Conservation (phyloP, 2,797 vertebrate species). For the Anguilla pacifica region DNA sequence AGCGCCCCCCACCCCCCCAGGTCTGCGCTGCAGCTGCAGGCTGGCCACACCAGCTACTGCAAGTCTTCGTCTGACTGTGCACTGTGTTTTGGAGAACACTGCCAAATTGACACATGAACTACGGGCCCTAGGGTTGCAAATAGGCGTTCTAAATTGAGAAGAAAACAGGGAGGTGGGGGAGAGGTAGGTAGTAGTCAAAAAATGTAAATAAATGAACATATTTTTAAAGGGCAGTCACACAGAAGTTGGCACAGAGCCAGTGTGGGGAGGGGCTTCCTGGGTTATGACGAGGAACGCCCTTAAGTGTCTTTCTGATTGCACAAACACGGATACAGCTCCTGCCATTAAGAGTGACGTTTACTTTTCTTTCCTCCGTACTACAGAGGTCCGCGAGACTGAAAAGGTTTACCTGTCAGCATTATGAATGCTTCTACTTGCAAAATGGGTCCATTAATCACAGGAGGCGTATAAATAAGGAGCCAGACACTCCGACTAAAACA, state of each 20-base stretch:
- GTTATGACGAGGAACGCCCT: not conserved
- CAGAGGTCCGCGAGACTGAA: slow-evolving; percentile 48
- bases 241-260: not conserved
- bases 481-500: slow-evolving; percentile 20
- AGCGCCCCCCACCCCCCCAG: not conserved
- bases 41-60: not conserved
- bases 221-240: not conserved
- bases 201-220: not conserved
- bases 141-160: not conserved
- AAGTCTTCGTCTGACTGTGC: not conserved
- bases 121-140: not conserved
- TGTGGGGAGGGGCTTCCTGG: not conserved
- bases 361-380: slow-evolving; percentile 46
- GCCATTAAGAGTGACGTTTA: slow-evolving; percentile 34
- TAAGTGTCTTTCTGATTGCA: not conserved
- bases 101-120: not conserved
- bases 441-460: slow-evolving; percentile 51
- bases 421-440: slow-evolving; percentile 51
- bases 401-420: slow-evolving; percentile 54
- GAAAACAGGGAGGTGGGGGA: not conserved
- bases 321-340: not conserved
- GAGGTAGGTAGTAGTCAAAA: not conserved
- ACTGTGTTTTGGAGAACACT: not conserved
- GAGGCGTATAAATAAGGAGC: slow-evolving; percentile 28
- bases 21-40: not conserved